phyloP scores from a whole-genome alignment of 2,113 vertebrate species.

The Microtus oregoni region DNA sequence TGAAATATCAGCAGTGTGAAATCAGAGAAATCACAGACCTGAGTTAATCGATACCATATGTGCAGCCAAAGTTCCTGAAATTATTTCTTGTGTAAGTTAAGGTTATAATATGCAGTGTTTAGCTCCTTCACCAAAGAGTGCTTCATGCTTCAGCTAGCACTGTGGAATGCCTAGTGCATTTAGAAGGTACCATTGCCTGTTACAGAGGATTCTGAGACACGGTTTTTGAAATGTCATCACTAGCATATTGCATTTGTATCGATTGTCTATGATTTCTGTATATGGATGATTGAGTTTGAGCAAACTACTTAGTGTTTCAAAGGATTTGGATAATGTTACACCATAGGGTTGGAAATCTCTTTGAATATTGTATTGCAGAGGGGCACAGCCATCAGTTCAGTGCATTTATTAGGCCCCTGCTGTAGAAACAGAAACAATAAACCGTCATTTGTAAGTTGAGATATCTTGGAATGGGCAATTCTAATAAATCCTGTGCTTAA shows the following conservation, averaged over 20 bases:
- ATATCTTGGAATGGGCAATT: slow-evolving; percentile 88
- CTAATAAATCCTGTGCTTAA: slow-evolving; percentile 87
- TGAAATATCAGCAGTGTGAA: slow-evolving; percentile 73
- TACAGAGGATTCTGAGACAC: slow-evolving; percentile 56
- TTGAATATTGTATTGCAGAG: slow-evolving; percentile 80
- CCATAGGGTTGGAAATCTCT: slow-evolving; percentile 81
- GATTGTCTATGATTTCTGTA: slow-evolving; percentile 75
- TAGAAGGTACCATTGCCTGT: not conserved
- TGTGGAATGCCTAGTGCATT: not conserved
- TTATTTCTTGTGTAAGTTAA: slow-evolving; percentile 67
- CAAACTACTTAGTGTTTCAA: slow-evolving; percentile 85
- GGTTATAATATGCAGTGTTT: slow-evolving; percentile 62
- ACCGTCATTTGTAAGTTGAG: slow-evolving; percentile 90
- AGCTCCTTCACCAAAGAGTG: slow-evolving; percentile 63
- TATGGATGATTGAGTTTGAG: slow-evolving; percentile 81
- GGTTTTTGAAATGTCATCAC: not conserved
- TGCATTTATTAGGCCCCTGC: slow-evolving; percentile 86
- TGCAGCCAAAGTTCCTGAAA: slow-evolving; percentile 58
- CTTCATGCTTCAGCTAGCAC: slow-evolving; percentile 37
- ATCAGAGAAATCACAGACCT: slow-evolving; percentile 68
- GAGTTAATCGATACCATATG: slow-evolving; percentile 76
- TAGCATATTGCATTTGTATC: slow-evolving; percentile 65
- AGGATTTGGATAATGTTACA: slow-evolving; percentile 85
- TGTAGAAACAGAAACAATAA: slow-evolving; percentile 86
- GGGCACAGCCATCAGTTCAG: slow-evolving; percentile 82